Base-by-base conservation (phyloP, 2,113 vertebrate species). In the Gobio gobio region DNA sequence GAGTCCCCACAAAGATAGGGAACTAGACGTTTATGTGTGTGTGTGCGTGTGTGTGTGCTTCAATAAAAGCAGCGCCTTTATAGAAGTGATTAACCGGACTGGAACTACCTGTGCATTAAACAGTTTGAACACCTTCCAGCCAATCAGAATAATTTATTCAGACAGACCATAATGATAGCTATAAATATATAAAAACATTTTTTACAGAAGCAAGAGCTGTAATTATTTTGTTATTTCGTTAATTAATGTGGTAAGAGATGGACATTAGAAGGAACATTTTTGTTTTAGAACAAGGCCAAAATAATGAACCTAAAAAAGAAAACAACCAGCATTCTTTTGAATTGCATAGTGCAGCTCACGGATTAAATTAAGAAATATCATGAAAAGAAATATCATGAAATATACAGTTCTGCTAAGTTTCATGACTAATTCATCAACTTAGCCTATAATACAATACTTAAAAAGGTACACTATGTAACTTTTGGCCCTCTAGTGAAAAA, bases 161-260 rank as follows among this genome's bases (percentile, higher is more conserved):
- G 3, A 43, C 18, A 40, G 33, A 70, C 9, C 66, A 70, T 22
- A 70, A 70, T 68, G 29, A 68, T 1, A 29, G 24, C 33, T 40
- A 40, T 40, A 0, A 66, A 66, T 54, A 45, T 22, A 81, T 22
- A 13, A n/a, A n/a, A n/a, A 36, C 43, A 10, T 47, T 72, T 7
- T 66, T 18, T 59, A 36, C 10, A 20, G 58, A 87, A 47, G 84
- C 85, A 86, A 12, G 22, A 3, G 45, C 45, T 33, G 58, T 51
- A 22, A 64, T 58, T 45, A 77, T 73, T 78, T 26, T 24, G 45
- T 36, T 59, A 40, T 81, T 81, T 56, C 83, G 85, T 85, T 22
- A 66, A 85, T 84, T 89, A 89, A 12, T 83, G 47, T 64, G 63
- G 70, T 63, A 76, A 83, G 51, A 84, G 43, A 90, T 88, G 72